Conservation (phyloP, 2,888 invertebrate genomes). For the Petrolisthes cinctipes region DNA sequence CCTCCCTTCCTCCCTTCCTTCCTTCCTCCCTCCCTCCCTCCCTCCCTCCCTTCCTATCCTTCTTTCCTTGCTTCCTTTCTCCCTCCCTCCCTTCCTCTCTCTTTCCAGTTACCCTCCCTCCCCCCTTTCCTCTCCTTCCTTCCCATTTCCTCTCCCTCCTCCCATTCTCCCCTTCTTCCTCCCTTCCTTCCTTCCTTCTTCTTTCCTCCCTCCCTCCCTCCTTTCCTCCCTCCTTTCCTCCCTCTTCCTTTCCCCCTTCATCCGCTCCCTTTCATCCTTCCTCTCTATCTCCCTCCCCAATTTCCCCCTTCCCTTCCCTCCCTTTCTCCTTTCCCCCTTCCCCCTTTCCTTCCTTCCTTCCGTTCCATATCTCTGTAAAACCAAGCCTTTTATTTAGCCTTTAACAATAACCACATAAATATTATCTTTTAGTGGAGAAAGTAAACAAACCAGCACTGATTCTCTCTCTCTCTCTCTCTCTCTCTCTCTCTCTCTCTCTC, state of each 20-base stretch:
- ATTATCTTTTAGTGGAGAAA: too few relatives aligned
- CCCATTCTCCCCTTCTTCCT: background rate
- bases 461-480: slow-evolving; percentile 35
- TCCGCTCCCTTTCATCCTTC: background rate
- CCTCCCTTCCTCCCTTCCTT: slow-evolving; percentile 10
- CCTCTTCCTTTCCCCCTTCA: background rate
- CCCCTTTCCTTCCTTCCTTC: slow-evolving; percentile 3
- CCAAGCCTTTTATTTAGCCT: too few relatives aligned
- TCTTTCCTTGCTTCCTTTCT: background rate
- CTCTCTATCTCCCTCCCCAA: background rate
- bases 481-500: slow-evolving; percentile 45
- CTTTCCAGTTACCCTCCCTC: background rate
- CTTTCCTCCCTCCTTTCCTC: background rate
- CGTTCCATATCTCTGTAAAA: background rate
- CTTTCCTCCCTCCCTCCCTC: background rate
- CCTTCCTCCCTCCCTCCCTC: background rate
- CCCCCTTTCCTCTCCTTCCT: background rate
- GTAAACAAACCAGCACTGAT: background rate
- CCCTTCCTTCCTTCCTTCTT: background rate
- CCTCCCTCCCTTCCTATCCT: background rate
- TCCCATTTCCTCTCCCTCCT: background rate
- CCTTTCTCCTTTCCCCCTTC: background rate
- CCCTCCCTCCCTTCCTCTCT: background rate
- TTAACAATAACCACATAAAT: too few relatives aligned
- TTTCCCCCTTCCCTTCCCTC: background rate